phyloP scores from a whole-genome alignment of 2,888 invertebrate genomes.

The Hirudinaria manillensis region DNA sequence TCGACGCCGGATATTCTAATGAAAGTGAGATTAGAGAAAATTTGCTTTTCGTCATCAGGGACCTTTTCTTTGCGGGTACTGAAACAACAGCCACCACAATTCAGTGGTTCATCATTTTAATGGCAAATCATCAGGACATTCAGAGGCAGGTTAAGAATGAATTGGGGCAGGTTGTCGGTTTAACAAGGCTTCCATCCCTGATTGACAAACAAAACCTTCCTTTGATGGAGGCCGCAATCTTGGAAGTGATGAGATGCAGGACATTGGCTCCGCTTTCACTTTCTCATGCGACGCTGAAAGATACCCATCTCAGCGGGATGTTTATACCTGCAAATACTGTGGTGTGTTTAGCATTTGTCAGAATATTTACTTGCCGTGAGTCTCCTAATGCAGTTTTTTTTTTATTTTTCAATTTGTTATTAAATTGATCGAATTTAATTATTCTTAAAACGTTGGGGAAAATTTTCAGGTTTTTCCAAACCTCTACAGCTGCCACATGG shows the following conservation, averaged over 20 bases:
- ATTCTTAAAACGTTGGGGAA: too few relatives aligned
- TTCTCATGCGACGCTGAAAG: conserved; percentile 45
- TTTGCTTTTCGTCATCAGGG: not conserved
- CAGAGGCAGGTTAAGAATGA: conserved; percentile 46
- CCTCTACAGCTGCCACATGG: conserved; percentile 30
- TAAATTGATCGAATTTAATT: too few relatives aligned
- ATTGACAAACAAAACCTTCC: conserved; percentile 42
- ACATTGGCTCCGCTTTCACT: conserved; percentile 47
- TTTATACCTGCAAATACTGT: conserved; percentile 43
- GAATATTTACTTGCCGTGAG: too few relatives aligned
- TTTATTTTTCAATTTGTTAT: too few relatives aligned
- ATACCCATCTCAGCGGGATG: conserved; percentile 39
- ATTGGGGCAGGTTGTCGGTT: conserved; percentile 36
- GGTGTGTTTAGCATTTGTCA: too few relatives aligned
- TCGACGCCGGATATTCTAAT: not conserved
- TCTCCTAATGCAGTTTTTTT: too few relatives aligned
- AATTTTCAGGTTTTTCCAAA: conserved; percentile 1
- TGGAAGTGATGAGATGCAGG: conserved; percentile 44
- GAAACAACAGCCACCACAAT: conserved; percentile 47
- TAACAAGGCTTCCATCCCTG: conserved; percentile 38
- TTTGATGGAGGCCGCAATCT: conserved; percentile 44
- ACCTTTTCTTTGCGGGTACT: conserved; percentile 43
- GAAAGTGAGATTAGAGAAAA: not conserved
- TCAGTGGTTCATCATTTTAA: conserved; percentile 46
- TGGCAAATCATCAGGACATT: conserved; percentile 45